Evolutionary conservation across 1,140 invertebrate species (phyloP), one percentile per base, ranked within the genome.

Genomic region (Bombus polaris): DNA sequence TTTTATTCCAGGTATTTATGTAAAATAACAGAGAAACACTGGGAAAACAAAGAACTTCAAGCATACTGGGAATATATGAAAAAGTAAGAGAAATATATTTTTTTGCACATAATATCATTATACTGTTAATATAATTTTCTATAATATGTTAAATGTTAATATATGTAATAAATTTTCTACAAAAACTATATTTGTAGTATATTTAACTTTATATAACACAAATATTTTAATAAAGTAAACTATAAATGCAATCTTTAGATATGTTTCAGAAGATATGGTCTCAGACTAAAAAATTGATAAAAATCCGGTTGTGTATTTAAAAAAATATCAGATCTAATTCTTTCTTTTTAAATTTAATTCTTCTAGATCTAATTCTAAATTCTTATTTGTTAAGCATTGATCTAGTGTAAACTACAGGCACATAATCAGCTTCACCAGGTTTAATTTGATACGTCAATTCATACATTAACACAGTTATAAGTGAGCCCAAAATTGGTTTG

Each of bases 41-140:
- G 96, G 96, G 96, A 96, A 94, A 94, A 94, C 53, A 88, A 94
- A 85, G 96, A 96, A 90, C 53, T 96, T 35, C 59, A 92, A 28
- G 79, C 13, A 35, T 94, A 94, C 47, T 82, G 84, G 83, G 72
- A 88, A 75, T 85, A 81, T 18, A 82, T 91, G 66, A 92, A 93
- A 47, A 59, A 81, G 6, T 88, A n/a, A 88, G 76, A 81, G 83
- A 83, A 78, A 89, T 81, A 84, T 81, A 79, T 53, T 70, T 84
- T 81, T 82, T 66, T 65, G 76, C 47, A 44, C 28, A 8, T n/a
- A 12, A 68, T 10, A 12, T 35, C 62, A 59, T 32, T 35, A 66
- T 65, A 81, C 53, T 74, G 9, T 10, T 59, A 68, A 79, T 47
- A 37, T 57, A 0, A 47, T 39, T 1, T 18, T 18, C 5, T 44